phyloP scores from a whole-genome alignment of 2,113 vertebrate genomes.

The Lethenteron camtschaticum region DNA sequence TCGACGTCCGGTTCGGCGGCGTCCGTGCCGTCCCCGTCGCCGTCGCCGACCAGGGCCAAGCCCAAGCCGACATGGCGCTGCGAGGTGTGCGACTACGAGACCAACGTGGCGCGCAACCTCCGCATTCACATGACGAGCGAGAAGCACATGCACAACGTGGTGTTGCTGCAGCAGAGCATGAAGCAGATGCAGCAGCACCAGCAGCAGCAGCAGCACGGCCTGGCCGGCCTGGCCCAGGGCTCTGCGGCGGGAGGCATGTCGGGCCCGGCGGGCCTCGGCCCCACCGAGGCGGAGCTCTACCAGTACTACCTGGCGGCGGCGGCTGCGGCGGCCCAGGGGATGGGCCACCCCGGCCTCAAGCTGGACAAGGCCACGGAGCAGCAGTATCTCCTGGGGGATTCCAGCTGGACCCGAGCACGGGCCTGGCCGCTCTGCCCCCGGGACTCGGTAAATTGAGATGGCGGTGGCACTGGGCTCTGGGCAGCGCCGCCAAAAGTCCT shows the following conservation, averaged over 20 bases:
- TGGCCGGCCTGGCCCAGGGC: too few relatives aligned
- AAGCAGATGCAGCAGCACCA: slow-evolving; percentile 70
- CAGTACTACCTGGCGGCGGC: slow-evolving; percentile 66
- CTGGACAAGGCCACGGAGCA: slow-evolving; percentile 51
- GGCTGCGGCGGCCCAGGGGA: slow-evolving; percentile 44
- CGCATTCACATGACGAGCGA: slow-evolving; percentile 99
- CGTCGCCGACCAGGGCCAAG: slow-evolving; percentile 93
- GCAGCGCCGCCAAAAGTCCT: too few relatives aligned
- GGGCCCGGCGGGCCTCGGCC: slow-evolving; percentile 58
- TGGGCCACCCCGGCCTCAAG: slow-evolving; percentile 59
- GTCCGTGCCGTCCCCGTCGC: slow-evolving; percentile 11
- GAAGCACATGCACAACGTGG: slow-evolving; percentile 99
- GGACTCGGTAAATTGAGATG: slow-evolving; percentile 42
- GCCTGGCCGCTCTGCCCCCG: slow-evolving; percentile 54
- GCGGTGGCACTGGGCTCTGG: too few relatives aligned
- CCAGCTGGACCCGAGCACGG: slow-evolving; percentile 53
- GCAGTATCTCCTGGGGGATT: slow-evolving; percentile 80
- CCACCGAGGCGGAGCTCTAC: slow-evolving; percentile 86
- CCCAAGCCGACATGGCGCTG: slow-evolving; percentile 95
- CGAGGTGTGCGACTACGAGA: slow-evolving; percentile 96
- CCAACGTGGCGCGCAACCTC: slow-evolving; percentile 87
- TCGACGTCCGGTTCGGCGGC: neutral
- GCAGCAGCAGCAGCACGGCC: slow-evolving; percentile 9
- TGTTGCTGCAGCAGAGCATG: slow-evolving; percentile 93
- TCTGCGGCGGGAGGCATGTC: slow-evolving; percentile 15